phyloP scores from a whole-genome alignment of 2,113 vertebrate species.

The Theristicus caerulescens region DNA sequence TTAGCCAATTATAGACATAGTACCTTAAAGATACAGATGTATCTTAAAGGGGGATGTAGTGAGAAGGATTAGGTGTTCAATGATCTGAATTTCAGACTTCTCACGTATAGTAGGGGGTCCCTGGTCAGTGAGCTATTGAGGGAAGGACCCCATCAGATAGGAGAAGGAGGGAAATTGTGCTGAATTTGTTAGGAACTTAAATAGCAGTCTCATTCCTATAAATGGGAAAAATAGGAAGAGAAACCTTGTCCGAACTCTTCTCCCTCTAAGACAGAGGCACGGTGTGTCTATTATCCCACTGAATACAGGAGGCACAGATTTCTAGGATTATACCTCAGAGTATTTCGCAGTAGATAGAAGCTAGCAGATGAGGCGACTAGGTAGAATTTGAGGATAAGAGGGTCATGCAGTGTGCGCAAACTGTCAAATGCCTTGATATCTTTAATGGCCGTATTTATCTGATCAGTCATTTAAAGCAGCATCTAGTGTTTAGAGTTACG shows the following conservation, averaged over 20 bases:
- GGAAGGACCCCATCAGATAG: neutral
- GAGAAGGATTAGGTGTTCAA: neutral
- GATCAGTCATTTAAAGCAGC: neutral
- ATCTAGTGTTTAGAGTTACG: neutral
- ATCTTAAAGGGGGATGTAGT: neutral
- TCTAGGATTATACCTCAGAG: neutral
- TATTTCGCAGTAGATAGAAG: neutral
- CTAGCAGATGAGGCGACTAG: neutral
- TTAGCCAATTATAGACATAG: neutral
- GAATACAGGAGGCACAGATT: neutral
- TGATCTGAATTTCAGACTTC: neutral
- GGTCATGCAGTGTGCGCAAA: neutral
- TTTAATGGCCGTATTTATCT: neutral
- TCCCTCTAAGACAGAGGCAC: neutral
- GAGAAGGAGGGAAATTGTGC: neutral
- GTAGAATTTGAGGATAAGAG: neutral
- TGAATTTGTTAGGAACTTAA: neutral
- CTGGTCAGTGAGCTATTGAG: neutral
- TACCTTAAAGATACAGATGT: neutral
- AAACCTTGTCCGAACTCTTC: neutral
- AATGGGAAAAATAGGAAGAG: neutral
- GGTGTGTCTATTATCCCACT: neutral
- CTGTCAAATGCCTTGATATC: neutral
- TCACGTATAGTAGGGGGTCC: accelerated
- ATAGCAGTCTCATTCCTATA: neutral